Base-by-base conservation (phyloP, 2,797 vertebrate species). In the Sebastes vulpes region DNA sequence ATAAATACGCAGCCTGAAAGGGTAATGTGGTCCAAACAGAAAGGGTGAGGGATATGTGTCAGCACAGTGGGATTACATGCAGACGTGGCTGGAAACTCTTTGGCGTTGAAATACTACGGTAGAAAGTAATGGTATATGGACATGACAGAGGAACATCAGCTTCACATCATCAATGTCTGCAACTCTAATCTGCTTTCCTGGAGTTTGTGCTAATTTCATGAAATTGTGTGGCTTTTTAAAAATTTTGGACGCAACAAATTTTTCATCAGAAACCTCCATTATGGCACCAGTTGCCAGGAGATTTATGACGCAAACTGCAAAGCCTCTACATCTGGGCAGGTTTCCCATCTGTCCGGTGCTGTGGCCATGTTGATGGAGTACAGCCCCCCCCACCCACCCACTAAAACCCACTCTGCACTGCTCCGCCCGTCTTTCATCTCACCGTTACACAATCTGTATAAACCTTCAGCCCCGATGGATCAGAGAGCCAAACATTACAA, bases 271-370 rank as follows among this genome's bases (percentile, higher is more conserved):
- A 59, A 26, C 4, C 21, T 72, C 21, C 23, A 18, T 72, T 26
- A 32, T 54, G 8, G 28, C 38, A 66, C 14, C 38, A 65, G 53
- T 53, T 57, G n/a, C 38, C 7, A 18, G 9, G 57, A 60, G 63
- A 72, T 61, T 78, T 38, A 31, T 81, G 63, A 81, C 20, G 9
- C 80, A 58, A 58, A 35, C 73, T 60, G 57, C 35, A 28, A 25
- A 82, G 68, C 29, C 58, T 69, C 35, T 65, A 9, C 50, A 70
- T 74, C 50, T 74, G 73, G 70, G 77, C 81, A 75, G 70, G 63
- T 72, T 78, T 83, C 71, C 63, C 66, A 72, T 81, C 35, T 65
- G 53, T 63, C 60, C 3, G 0, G 28, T 58, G 18, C 26, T 21
- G 54, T 58, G 42, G 61, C 48, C 56, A 58, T 64, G 70, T 29